Evolutionary conservation across 2,797 vertebrate species (phyloP), one percentile per base, ranked within the genome.

Genomic region (Platalea minor): DNA sequence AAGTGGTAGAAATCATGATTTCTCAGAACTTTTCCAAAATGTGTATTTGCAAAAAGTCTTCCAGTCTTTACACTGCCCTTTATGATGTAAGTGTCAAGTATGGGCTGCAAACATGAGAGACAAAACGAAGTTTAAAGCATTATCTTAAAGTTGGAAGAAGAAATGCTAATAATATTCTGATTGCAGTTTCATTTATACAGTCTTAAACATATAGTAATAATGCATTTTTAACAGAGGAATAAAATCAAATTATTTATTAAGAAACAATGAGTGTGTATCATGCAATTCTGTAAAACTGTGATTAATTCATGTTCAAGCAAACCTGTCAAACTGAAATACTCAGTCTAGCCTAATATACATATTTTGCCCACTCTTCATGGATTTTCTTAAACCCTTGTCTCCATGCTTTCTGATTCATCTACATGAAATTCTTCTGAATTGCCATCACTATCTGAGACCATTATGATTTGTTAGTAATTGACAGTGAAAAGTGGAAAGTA

Each of bases 201-300:
- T 73, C 73, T 93, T 97, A 93, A 96, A 94, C 56, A 43, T 84
- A 87, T 23, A 91, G 77, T 92, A 95, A 95, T 79, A 96, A 96
- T 93, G 59, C 48, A 80, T 89, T 95, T 96, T 95, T 95, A 96
- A 92, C 53, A 84, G 87, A 96, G 41, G 65, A 93, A 94, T 95
- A 96, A 94, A 95, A 92, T 81, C 9, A 83, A 95, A 48, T 87
- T 24, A 94, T 96, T 97, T 88, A 96, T 76, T 96, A 96, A 96
- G 85, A 91, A 82, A 74, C 50, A 75, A 46, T 61, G 64, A 96
- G 37, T 63, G 10, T 24, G 15, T 84, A 88, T 10, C 23, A 64
- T n/a, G 21, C 29, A 81, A 67, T 78, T 74, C 45, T 70, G 73
- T 79, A 85, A 91, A 93, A 94, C 59, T 31, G 26, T 37, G 12